Evolutionary conservation across 2,888 invertebrate genomes (phyloP).

Genomic region (Ochlodes sylvanus): DNA sequence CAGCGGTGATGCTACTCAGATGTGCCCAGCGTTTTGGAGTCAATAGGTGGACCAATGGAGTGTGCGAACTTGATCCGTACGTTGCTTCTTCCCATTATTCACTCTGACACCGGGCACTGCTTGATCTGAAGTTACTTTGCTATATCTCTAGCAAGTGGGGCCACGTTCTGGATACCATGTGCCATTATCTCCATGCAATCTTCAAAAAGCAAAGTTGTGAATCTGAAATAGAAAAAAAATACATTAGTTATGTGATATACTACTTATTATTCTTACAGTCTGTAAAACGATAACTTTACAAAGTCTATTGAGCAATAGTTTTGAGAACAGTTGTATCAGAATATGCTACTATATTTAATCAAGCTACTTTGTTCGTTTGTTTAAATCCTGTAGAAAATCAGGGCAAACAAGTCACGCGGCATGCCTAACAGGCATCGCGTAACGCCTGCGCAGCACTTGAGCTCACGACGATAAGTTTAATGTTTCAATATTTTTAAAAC

Average conservation of each 20-base stretch:
- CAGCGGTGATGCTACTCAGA: slow-evolving; percentile 71
- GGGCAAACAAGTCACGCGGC: slow-evolving; percentile 80
- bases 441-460: slow-evolving; percentile 43
- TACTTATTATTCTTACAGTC: background rate
- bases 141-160: slow-evolving; percentile 19
- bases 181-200: slow-evolving; percentile 58
- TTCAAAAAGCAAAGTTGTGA: slow-evolving; percentile 41
- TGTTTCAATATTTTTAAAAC: slow-evolving; percentile 10
- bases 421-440: slow-evolving; percentile 66
- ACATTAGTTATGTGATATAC: slow-evolving; percentile 5
- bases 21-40: slow-evolving; percentile 63
- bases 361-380: slow-evolving; percentile 61
- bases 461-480: slow-evolving; percentile 15
- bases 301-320: slow-evolving; percentile 17
- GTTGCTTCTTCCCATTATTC: slow-evolving; percentile 84
- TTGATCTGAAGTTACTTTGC: slow-evolving; percentile 39
- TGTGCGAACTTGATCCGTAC: slow-evolving; percentile 81
- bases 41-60: slow-evolving; percentile 80
- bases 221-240: slow-evolving; percentile 65
- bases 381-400: slow-evolving; percentile 76
- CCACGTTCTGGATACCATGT: slow-evolving; percentile 41
- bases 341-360: slow-evolving; percentile 64
- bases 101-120: slow-evolving; percentile 66
- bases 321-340: slow-evolving; percentile 25
- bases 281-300: background rate